Evolutionary conservation across 2,888 invertebrate species (phyloP).

Genomic region (Biston betularia): DNA sequence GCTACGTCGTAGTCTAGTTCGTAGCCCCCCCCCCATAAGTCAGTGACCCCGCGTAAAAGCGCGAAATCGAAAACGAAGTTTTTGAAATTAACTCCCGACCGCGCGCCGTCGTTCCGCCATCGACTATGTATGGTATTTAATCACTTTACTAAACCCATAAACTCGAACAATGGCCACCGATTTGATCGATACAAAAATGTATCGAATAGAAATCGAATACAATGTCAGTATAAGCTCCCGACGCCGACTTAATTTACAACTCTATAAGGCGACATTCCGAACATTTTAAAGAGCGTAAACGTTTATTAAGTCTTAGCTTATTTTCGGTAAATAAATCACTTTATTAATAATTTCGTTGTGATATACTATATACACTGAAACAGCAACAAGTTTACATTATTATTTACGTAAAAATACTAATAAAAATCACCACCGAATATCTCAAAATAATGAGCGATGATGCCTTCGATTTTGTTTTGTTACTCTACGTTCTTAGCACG

Average conservation of each 20-base stretch:
- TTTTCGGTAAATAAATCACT: not conserved
- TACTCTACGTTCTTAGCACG: too few species aligned
- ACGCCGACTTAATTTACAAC: slow-evolving; percentile 28
- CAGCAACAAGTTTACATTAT: too few species aligned
- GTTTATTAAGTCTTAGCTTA: not conserved
- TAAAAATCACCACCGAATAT: too few species aligned
- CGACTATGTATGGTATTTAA: slow-evolving; percentile 65
- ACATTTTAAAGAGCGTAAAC: slow-evolving; percentile 15
- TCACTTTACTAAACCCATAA: slow-evolving; percentile 79
- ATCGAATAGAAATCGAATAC: slow-evolving; percentile 67
- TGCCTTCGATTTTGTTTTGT: too few species aligned
- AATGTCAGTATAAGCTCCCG: slow-evolving; percentile 59
- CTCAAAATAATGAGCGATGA: too few species aligned
- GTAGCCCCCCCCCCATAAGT: slow-evolving; percentile 39
- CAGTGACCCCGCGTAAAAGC: slow-evolving; percentile 59
- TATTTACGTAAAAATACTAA: too few species aligned
- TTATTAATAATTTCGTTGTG: too few species aligned
- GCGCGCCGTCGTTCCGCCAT: slow-evolving; percentile 66
- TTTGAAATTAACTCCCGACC: slow-evolving; percentile 71
- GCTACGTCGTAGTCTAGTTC: slow-evolving; percentile 32
- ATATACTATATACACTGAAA: too few species aligned
- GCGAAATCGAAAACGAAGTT: slow-evolving; percentile 61
- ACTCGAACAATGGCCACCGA: slow-evolving; percentile 70
- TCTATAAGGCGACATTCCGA: slow-evolving; percentile 26
- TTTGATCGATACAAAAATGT: slow-evolving; percentile 74